phyloP scores from a whole-genome alignment of 1,140 invertebrate species.

The Heliconius nattereri region DNA sequence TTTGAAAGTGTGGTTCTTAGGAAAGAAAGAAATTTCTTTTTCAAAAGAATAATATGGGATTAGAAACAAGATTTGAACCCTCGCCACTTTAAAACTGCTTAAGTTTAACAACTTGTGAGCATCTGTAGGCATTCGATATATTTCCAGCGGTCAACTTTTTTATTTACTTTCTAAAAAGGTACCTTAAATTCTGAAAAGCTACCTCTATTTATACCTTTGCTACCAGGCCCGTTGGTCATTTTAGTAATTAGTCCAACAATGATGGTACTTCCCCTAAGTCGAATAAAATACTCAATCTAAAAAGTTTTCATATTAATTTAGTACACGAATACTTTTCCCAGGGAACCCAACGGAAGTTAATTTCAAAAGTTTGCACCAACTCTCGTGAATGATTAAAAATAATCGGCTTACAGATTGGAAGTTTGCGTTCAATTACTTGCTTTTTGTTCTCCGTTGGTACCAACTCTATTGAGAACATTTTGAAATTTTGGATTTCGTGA shows the following conservation, averaged over 20 bases:
- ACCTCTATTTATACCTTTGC: too few species aligned
- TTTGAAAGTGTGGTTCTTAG: background rate
- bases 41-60: too few species aligned
- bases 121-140: too few species aligned
- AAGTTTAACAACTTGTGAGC: too few species aligned
- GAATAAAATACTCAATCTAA: slow-evolving; percentile 7
- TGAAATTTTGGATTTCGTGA: background rate
- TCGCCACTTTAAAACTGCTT: too few species aligned
- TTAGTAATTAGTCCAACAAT: background rate
- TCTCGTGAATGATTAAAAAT: slow-evolving; percentile 10
- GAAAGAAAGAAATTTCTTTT: too few species aligned
- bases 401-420: slow-evolving; percentile 6
- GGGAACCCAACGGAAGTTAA: background rate
- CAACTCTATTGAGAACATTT: background rate
- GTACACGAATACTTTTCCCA: background rate
- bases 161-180: too few species aligned
- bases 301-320: slow-evolving; percentile 9
- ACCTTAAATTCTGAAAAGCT: too few species aligned
- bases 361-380: background rate
- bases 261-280: background rate
- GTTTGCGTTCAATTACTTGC: slow-evolving; percentile 1
- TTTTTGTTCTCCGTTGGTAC: background rate
- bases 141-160: too few species aligned
- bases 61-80: too few species aligned
- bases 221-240: background rate